Evolutionary conservation across 1,140 invertebrate species (phyloP), one percentile per base, ranked within the genome.

Genomic region (Hypsibius dujardini): DNA sequence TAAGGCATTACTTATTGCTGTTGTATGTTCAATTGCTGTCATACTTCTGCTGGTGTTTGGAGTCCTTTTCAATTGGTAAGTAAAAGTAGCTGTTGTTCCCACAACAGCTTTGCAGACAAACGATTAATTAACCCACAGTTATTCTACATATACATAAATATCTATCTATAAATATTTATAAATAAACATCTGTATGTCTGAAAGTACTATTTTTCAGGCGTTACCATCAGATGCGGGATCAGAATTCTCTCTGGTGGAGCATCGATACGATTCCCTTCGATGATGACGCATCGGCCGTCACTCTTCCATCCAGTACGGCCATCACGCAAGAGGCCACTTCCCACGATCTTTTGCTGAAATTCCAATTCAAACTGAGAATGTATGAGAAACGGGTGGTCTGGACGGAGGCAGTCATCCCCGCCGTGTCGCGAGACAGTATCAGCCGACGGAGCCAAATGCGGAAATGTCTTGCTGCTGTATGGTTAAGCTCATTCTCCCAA

Each of bases 321-420:
- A 56, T n/a, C 7, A 56, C 7, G 7, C 12, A 67, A 3, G 62
- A 67, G 3, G 42, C 3, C 45, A 3, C 3, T 3, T 42, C 12
- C 3, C 62, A 67, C 3, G 62, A 67, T 67, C 3, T 67, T 42
- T 42, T 67, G 12, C 3, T 42, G 62, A 67, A 67, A 67, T 67
- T 3, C 62, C 7, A 42, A 3, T 67, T 3, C 7, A 67, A 67
- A 42, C 7, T 67, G 3, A 12, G 62, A 3, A 7, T 14, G 62
- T 67, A 67, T 42, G 42, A 67, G 12, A 42, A 42, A 14, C 3
- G 45, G 45, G 62, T 42, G 62, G 62, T 67, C 3, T 67, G 62
- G 62, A 42, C 62, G 7, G 62, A 67, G 42, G 42, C 62, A 42
- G 42, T 67, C 45, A 14, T 7, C 62, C 62, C 62, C 7, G 7